Evolutionary conservation across 2,797 vertebrate genomes (phyloP), one percentile per base, ranked within the genome.

Genomic region (Enteromius trimaculatus): DNA sequence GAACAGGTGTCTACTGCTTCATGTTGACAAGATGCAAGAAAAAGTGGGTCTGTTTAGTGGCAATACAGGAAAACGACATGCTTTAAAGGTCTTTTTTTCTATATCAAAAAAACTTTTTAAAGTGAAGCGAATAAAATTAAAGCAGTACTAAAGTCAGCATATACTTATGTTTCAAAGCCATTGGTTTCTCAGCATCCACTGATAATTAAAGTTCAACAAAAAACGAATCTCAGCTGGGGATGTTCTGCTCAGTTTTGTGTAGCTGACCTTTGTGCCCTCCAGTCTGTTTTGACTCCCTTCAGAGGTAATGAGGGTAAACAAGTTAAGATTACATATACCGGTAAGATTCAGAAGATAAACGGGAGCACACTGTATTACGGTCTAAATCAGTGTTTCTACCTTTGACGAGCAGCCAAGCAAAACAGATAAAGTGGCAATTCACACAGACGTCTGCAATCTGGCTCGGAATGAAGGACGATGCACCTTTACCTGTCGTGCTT

Each of bases 1-100:
- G 91, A 90, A 90, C 92, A 92, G 91, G 91, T 92, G 91, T 91
- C 90, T 90, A 84, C 91, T 91, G 92, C 62, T 80, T 82, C 91
- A 92, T 88, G 88, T 86, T 84, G 84, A 74, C 58, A 72, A 53
- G 87, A 79, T 88, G 88, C 88, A 49, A 2, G 42, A 79, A n/a
- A 66, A 78, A 81, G 10, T 19, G 13, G 55, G 23, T 21, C 49
- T 39, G 14, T 51, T 29, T 34, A 44, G 21, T 66, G 11, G 3
- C 68, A 13, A 80, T 55, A 51, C 5, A 31, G 13, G 17, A 62
- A 49, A 65, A 34, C 14, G 1, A 10, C 26, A 72, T 2, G 42
- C 44, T 37, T 21, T 79, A n/a, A n/a, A 68, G 7, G 62, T 34
- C 19, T 58, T n/a, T 39, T 44, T 51, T 39, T 26, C 11, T 37